phyloP scores from a whole-genome alignment of 2,797 vertebrate species.

The Capromys pilorides region DNA sequence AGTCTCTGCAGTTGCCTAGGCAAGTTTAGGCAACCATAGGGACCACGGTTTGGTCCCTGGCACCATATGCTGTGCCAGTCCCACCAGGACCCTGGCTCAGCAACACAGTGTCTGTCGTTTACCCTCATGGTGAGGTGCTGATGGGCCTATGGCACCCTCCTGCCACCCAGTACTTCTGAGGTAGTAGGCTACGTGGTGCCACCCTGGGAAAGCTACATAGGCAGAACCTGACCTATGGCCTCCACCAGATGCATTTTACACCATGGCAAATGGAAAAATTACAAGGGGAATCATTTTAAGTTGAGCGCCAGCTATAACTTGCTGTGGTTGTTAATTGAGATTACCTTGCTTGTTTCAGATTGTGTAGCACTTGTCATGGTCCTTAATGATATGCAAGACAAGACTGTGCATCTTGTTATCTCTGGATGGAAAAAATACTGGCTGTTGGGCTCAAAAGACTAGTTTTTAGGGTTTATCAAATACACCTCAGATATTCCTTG shows the following conservation, averaged over 20 bases:
- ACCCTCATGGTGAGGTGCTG: accelerated
- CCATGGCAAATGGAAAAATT: not conserved
- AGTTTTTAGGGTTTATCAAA: constrained; percentile 4
- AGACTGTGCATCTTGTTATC: not conserved
- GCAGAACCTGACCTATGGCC: not conserved
- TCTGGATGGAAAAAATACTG: not conserved
- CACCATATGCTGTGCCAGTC: no score
- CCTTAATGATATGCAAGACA: accelerated
- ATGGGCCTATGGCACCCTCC: not conserved
- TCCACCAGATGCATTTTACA: not conserved
- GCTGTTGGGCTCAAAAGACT: not conserved
- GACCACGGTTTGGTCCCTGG: no score
- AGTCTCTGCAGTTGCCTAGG: no score
- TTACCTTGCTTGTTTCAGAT: not conserved
- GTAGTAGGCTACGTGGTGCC: not conserved
- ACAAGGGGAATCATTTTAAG: not conserved
- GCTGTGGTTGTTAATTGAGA: not conserved
- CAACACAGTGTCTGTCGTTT: no score
- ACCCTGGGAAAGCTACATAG: not conserved
- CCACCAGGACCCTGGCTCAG: no score
- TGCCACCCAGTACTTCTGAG: not conserved
- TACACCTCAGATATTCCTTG: not conserved
- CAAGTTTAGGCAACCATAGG: no score
- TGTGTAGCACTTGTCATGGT: accelerated
- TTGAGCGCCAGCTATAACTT: not conserved